Evolutionary conservation across 2,888 invertebrate genomes (phyloP).

Genomic region (Parnassius orleans): DNA sequence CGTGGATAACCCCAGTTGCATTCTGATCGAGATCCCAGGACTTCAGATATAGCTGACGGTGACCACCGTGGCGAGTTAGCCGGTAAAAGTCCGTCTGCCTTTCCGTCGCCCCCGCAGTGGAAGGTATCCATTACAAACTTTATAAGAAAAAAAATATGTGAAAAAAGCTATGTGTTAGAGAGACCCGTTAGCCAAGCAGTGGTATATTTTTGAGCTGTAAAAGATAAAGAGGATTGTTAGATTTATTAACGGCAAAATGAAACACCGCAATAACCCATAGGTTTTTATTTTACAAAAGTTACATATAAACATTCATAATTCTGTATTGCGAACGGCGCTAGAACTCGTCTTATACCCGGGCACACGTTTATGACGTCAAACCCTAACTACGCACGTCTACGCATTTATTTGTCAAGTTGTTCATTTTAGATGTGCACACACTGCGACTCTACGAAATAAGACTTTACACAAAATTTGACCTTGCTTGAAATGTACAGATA

Average conservation of each 20-base stretch:
- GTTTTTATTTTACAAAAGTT: slow-evolving; percentile 75
- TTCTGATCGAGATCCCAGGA: too few relatives aligned
- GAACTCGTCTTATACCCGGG: slow-evolving; percentile 41
- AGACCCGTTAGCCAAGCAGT: too few relatives aligned
- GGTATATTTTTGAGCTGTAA: background rate
- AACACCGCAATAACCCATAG: slow-evolving; percentile 44
- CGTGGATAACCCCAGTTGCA: too few relatives aligned
- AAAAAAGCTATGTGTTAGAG: too few relatives aligned
- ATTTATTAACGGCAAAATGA: slow-evolving; percentile 30
- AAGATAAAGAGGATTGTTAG: background rate
- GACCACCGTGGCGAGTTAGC: too few relatives aligned
- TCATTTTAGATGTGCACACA: slow-evolving; percentile 29
- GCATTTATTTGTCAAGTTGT: slow-evolving; percentile 33
- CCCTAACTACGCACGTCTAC: slow-evolving; percentile 55
- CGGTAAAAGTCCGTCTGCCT: too few relatives aligned
- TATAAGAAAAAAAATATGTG: too few relatives aligned
- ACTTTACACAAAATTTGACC: background rate
- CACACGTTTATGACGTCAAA: slow-evolving; percentile 40
- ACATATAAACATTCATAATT: slow-evolving; percentile 79
- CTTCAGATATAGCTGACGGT: too few relatives aligned
- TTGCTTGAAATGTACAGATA: background rate
- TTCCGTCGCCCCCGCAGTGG: too few relatives aligned
- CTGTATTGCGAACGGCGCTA: slow-evolving; percentile 55
- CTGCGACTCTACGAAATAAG: slow-evolving; percentile 22
- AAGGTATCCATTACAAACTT: too few relatives aligned